Evolutionary conservation across 2,888 invertebrate genomes (phyloP), one percentile per base, ranked within the genome.

Genomic region (Dolichopus griseipennis): DNA sequence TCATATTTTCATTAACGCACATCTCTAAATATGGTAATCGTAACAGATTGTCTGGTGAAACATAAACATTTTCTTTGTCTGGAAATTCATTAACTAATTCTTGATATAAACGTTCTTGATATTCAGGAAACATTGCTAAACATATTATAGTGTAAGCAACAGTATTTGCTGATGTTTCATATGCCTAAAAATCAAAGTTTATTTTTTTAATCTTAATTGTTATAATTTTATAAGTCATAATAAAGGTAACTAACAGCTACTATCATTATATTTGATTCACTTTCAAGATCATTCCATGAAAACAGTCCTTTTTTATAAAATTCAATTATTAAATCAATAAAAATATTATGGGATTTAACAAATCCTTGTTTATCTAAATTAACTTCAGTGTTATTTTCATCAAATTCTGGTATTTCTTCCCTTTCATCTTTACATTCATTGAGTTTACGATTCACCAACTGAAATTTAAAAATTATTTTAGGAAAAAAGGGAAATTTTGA

Each of bases 121-220:
- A 76, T n/a, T 75, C 66, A 2, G 78, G 78, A 71, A 76, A 77
- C 77, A 79, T 78, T 15, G 79, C 74, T 6, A 79, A 71, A 18
- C 78, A 21, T 67, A 79, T 75, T 3, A 79, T 66, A 0, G 73
- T 72, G 65, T 77, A 76, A 6, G 72, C 70, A 0, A 79, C 71
- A 0, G 78, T 77, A 65, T 77, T 78, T 1, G 81, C 75, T 3
- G 80, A 77, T 1, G 81, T 81, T 71, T 80, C 81, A 66, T 79
- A 79, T 0, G 80, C 79, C 76, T 75, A 63, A 43, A 4, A 27
- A 27, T 27, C 27, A 12, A 33, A 21, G 6, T 27, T 52, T 6
- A 21, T 21, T 12, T 22, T 22, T 63, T 15, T 21, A 0, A 63
- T 21, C 20, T 21, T 4, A 27, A 27, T 27, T 5, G 5, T 27